Percentiles rank a stretch among this genome's conserved stretches.
These are phyloP conservation scores for Panulirus ornatus DNA, from an alignment of 1,140 invertebrate genomes.

Conservation along the genomic window DNA sequence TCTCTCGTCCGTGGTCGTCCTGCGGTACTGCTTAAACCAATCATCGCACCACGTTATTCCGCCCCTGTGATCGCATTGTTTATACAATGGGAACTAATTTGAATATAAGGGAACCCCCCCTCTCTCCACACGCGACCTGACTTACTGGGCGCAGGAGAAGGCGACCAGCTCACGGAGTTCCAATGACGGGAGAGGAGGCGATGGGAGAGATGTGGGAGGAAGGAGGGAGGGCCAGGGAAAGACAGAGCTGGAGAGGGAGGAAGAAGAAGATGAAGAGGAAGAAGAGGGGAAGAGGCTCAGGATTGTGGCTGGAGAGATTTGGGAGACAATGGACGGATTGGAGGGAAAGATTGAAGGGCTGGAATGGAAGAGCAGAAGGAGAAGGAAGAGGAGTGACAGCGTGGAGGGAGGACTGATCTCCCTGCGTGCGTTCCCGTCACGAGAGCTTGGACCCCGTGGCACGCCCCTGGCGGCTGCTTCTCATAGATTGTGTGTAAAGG, in stretches of 20 bases:
- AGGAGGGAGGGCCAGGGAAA: background rate
- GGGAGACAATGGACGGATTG: no score
- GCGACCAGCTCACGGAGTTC: no score
- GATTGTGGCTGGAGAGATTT: no score
- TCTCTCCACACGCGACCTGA: background rate
- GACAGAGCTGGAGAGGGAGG: background rate
- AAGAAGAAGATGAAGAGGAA: background rate
- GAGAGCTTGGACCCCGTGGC: no score
- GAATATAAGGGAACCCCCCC: slow-evolving; percentile 15
- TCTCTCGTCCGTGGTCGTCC: background rate
- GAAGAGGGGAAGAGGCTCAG: background rate
- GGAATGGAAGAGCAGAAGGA: no score
- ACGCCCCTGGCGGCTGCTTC: no score
- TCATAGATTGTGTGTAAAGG: no score
- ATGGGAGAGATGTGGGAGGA: background rate
- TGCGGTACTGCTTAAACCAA: slow-evolving; percentile 23
- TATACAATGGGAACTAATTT: slow-evolving; percentile 41
- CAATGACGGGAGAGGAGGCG: no score
- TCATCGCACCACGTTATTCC: slow-evolving; percentile 3
- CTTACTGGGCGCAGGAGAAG: background rate
- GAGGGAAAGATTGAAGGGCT: no score
- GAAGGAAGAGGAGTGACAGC: no score
- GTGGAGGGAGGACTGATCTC: no score
- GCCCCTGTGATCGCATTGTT: slow-evolving; percentile 28
- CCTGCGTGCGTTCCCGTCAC: no score